Conservation (phyloP, 2,797 vertebrate genomes). For the Luscinia luscinia region DNA sequence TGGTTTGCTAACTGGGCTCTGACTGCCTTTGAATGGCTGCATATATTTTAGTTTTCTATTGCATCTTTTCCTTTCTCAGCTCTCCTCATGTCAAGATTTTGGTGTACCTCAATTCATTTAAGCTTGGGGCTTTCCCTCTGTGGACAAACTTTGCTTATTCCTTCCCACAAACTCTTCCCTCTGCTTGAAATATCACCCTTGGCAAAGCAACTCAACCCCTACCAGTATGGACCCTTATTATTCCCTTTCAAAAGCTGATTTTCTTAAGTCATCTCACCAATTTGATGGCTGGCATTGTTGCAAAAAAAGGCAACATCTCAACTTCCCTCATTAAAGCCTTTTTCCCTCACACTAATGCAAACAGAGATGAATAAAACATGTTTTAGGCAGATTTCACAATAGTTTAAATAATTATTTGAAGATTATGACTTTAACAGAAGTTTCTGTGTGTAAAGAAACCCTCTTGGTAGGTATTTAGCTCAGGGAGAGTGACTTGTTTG, state of each 20-base stretch:
- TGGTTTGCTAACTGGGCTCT: neutral
- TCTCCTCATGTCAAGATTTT: neutral
- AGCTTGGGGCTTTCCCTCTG: fast-evolving
- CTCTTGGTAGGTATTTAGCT: neutral
- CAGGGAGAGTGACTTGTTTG: neutral
- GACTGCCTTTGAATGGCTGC: neutral
- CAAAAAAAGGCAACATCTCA: neutral
- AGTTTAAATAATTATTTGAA: conserved; percentile 20
- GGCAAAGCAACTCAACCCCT: neutral
- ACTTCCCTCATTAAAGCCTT: neutral
- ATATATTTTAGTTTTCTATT: neutral
- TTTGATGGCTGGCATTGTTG: neutral
- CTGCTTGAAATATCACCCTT: neutral
- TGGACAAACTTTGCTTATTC: fast-evolving
- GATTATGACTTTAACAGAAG: conserved; percentile 7
- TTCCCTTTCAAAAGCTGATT: neutral
- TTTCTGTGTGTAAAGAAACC: neutral
- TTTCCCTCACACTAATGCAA: neutral
- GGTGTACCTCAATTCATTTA: fast-evolving
- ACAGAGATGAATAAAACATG: neutral
- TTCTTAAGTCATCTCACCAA: neutral
- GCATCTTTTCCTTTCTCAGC: neutral
- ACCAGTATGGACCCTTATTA: fast-evolving
- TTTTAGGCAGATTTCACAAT: neutral
- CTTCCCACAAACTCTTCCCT: neutral